Base-by-base conservation (phyloP, 2,797 vertebrate species). In the Falco naumanni region DNA sequence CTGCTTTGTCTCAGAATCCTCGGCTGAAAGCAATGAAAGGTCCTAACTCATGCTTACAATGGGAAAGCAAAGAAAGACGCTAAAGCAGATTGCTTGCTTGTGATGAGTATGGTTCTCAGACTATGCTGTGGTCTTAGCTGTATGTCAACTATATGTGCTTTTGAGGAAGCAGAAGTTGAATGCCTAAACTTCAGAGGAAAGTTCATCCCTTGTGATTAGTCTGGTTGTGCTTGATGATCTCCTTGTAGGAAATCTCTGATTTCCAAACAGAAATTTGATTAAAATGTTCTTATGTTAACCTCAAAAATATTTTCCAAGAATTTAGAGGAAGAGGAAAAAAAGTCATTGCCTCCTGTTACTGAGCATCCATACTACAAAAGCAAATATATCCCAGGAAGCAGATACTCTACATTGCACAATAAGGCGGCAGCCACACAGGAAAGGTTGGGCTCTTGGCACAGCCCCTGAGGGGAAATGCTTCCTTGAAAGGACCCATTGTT, bases 301-400 rank as follows among this genome's bases (percentile, higher is more conserved):
- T 95, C 85, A 92, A 34, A 96, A 96, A 64, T 95, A 95, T 96
- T 97, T 96, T 96, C 92, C 94, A 96, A 93, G 94, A 96, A 96
- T 92, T 95, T 89, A 88, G 89, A 95, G 96, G 96, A 96, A 96
- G 84, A 88, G 84, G 89, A 85, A 96, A 87, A 94, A 96, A 95
- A 93, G 92, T 97, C 92, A 92, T 96, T 94, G 83, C 96, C 89
- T 96, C 57, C 76, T 92, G 91, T 96, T 87, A 86, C 76, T 93
- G 96, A 96, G 84, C 92, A 97, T 97, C 96, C 96, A 97, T 97
- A 84, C 95, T 80, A 93, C 89, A 96, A 97, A 96, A 95, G 96
- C 96, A 95, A 96, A 84, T 95, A 97, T 94, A 97, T 95, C 96
- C 96, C 96, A 95, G 96, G 96, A 97, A 97, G 82, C 89, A 97